phyloP scores from a whole-genome alignment of 2,797 vertebrate genomes.

The Graptemys geographica region DNA sequence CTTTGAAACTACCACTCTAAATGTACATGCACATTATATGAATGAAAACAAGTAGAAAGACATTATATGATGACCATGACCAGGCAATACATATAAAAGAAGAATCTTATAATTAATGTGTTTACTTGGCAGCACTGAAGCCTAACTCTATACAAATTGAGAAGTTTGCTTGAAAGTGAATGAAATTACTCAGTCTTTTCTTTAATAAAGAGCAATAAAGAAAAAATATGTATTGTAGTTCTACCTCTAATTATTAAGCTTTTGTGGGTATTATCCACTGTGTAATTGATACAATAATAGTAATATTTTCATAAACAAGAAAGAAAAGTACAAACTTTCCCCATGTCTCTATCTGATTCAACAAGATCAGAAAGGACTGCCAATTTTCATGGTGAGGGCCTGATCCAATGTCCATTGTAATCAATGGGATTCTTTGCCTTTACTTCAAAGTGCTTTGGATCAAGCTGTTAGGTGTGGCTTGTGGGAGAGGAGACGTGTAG shows the following conservation, averaged over 20 bases:
- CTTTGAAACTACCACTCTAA: neutral
- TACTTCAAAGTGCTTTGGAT: neutral
- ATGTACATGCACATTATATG: neutral
- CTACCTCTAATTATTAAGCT: neutral
- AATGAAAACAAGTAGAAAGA: neutral
- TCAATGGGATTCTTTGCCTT: neutral
- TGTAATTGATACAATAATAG: neutral
- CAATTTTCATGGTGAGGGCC: neutral
- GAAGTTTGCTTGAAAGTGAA: neutral
- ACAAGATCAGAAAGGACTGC: neutral
- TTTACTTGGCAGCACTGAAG: neutral
- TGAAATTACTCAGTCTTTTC: neutral
- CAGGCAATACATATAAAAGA: neutral
- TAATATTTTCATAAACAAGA: neutral
- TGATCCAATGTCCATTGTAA: neutral
- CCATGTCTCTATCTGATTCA: neutral
- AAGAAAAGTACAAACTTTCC: neutral
- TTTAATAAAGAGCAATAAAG: neutral
- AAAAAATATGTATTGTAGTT: neutral
- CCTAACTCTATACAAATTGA: neutral
- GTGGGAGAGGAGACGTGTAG: neutral
- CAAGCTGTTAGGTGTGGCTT: neutral
- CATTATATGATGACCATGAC: neutral
- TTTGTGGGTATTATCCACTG: neutral
- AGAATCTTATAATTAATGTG: accelerated